Conservation (phyloP, 2,113 vertebrate genomes). For the Garra rufa region DNA sequence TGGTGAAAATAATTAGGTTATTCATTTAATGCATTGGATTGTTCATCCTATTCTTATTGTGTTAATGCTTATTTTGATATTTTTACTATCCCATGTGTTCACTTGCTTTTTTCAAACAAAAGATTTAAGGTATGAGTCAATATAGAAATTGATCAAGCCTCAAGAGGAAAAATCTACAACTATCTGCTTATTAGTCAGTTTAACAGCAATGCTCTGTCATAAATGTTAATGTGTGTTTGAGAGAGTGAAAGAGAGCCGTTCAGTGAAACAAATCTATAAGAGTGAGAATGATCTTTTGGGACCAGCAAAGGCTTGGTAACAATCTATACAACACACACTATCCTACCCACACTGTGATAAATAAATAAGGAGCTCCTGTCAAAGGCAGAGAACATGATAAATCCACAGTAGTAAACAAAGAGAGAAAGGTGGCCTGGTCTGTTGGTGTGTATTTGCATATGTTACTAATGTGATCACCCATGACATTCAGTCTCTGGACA, state of each 20-base stretch:
- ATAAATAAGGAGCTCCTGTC: conserved; percentile 25
- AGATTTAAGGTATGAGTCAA: not conserved
- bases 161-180: not conserved
- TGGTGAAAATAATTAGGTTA: not conserved
- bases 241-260: not conserved
- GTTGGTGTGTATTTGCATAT: no score
- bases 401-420: not conserved
- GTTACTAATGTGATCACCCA: not conserved
- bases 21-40: not conserved
- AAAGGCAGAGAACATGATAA: conserved; percentile 4
- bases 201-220: not conserved
- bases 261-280: not conserved
- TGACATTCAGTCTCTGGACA: not conserved
- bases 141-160: no score
- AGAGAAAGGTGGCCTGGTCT: no score
- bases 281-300: not conserved
- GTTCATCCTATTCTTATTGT: no score
- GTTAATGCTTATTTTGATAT: not conserved
- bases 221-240: not conserved
- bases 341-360: conserved; percentile 1
- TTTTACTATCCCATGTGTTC: not conserved
- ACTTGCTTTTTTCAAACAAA: not conserved
- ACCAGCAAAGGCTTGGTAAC: no score
- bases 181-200: conserved; percentile 1
- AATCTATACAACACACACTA: not conserved